Conservation (phyloP, 2,888 invertebrate genomes). For the Drosophila kambysellisi region DNA sequence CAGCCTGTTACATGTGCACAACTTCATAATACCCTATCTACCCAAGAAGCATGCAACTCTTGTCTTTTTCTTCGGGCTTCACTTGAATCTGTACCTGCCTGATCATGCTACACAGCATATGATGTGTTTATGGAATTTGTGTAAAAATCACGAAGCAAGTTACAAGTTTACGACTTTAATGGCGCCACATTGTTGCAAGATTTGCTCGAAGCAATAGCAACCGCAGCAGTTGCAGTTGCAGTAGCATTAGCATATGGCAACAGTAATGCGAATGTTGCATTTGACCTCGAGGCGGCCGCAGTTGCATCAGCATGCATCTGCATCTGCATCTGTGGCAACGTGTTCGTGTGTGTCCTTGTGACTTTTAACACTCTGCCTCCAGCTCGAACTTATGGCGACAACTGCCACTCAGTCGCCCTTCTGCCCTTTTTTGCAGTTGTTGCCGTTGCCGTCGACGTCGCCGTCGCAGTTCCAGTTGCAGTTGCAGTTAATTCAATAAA, state of each 20-base stretch:
- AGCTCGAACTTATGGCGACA: slow-evolving; percentile 41
- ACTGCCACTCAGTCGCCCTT: slow-evolving; percentile 53
- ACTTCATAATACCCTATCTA: not conserved
- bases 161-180: slow-evolving; percentile 57
- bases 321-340: slow-evolving; percentile 31
- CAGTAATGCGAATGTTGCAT: slow-evolving; percentile 46
- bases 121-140: slow-evolving; percentile 36
- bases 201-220: not conserved
- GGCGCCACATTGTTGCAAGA: slow-evolving; percentile 75
- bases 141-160: slow-evolving; percentile 70
- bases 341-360: slow-evolving; percentile 74
- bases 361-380: slow-evolving; percentile 73
- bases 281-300: slow-evolving; percentile 49
- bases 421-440: slow-evolving; percentile 11
- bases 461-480: slow-evolving; percentile 28
- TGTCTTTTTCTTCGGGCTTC: not conserved
- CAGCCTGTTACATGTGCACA: not conserved
- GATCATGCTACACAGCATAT: slow-evolving; percentile 11
- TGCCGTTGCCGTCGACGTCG: slow-evolving; percentile 10
- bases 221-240: not conserved
- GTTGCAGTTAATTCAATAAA: slow-evolving; percentile 70
- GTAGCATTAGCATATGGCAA: slow-evolving; percentile 42
- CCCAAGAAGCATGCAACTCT: not conserved
- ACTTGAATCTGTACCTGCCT: slow-evolving; percentile 35
- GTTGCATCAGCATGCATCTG: slow-evolving; percentile 16